phyloP scores from a whole-genome alignment of 2,888 invertebrate species.

The Rhamphomyia laevipes region DNA sequence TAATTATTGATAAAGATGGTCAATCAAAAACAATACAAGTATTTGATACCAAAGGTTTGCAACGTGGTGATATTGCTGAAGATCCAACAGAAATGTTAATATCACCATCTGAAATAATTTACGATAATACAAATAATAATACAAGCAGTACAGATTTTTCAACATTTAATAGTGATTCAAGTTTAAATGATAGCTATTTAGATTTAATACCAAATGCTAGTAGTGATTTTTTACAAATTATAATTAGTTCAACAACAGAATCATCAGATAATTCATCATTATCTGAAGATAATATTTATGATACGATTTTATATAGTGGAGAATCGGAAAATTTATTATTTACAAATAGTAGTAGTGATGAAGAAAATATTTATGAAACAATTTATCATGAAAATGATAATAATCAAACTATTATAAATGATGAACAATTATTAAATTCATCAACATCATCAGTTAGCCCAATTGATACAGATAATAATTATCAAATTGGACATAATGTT shows the following conservation, averaged over 20 bases:
- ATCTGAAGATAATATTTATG: constrained; percentile 1
- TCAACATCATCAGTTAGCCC: constrained; percentile 16
- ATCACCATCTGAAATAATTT: not conserved
- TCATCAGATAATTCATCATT: too few species aligned
- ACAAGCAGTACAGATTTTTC: not conserved
- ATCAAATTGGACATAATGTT: constrained; percentile 1
- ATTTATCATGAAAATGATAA: constrained; percentile 2
- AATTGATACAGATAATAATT: not conserved
- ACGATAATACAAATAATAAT: not conserved
- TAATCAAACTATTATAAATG: constrained; percentile 2
- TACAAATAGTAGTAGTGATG: not conserved
- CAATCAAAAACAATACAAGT: constrained; percentile 29
- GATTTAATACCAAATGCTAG: constrained; percentile 29
- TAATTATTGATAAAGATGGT: constrained; percentile 15
- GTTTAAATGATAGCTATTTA: not conserved
- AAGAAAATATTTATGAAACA: not conserved
- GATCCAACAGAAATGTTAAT: not conserved
- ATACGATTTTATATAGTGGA: constrained; percentile 6
- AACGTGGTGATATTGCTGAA: constrained; percentile 26
- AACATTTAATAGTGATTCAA: not conserved
- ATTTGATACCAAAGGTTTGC: constrained; percentile 39
- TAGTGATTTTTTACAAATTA: constrained; percentile 28
- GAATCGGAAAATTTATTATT: not conserved
- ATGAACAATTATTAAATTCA: constrained; percentile 2
- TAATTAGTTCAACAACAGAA: constrained; percentile 4